Evolutionary conservation across 2,113 vertebrate genomes (phyloP).

Genomic region (Phaethon lepturus): DNA sequence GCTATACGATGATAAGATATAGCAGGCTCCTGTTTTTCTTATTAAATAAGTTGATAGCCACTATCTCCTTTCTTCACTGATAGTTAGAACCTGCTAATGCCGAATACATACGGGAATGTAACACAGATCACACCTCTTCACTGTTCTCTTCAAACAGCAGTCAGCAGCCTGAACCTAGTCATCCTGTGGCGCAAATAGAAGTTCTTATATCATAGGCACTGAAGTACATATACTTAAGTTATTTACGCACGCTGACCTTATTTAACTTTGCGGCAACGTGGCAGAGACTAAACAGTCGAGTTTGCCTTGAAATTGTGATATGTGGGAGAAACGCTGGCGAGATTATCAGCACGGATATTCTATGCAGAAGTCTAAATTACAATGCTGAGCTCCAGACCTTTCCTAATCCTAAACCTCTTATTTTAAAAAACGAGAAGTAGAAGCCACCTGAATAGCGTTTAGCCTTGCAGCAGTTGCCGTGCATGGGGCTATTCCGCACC

Average conservation of each 20-base stretch:
- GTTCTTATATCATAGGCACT: background rate
- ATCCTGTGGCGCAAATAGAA: background rate
- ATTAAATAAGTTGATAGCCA: background rate
- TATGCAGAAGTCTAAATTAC: slow-evolving; percentile 5
- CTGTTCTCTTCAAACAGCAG: background rate
- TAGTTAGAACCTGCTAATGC: background rate
- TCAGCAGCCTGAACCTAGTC: background rate
- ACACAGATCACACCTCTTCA: background rate
- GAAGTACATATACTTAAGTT: background rate
- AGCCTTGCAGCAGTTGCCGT: background rate
- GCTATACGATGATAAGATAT: slow-evolving; percentile 5
- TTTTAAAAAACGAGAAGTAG: background rate
- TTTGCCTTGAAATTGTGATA: slow-evolving; percentile 57
- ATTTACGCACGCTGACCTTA: background rate
- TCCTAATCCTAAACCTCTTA: background rate
- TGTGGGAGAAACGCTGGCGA: background rate
- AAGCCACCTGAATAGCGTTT: background rate
- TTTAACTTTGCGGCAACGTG: background rate
- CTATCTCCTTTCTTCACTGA: background rate
- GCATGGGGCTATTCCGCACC: rapidly evolving
- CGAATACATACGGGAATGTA: background rate
- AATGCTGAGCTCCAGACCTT: background rate
- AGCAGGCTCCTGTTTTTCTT: background rate
- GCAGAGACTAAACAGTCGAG: slow-evolving; percentile 61
- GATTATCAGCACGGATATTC: background rate